Evolutionary conservation across 2,888 invertebrate genomes (phyloP).

Genomic region (Apomyelois bistriatella): DNA sequence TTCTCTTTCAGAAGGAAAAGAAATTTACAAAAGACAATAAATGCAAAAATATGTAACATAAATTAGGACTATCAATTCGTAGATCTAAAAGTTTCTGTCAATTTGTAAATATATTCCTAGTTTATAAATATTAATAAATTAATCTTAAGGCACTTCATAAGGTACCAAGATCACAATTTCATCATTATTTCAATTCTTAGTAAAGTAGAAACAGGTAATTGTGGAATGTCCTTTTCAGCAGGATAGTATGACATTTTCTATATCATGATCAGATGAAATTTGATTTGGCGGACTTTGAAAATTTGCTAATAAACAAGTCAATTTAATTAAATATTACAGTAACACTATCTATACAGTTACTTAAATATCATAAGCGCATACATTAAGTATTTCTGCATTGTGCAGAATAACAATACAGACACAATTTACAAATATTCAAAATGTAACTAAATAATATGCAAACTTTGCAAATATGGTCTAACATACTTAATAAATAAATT

Average conservation of each 20-base stretch:
- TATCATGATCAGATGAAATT: background rate
- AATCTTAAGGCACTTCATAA: constrained; percentile 76
- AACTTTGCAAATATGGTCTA: constrained; percentile 54
- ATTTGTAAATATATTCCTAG: constrained; percentile 70
- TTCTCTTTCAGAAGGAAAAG: background rate
- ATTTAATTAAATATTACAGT: constrained; percentile 35
- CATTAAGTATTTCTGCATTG: constrained; percentile 79
- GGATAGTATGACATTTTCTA: constrained; percentile 20
- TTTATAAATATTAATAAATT: constrained; percentile 77
- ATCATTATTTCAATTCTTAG: constrained; percentile 52
- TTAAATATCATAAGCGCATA: constrained; percentile 77
- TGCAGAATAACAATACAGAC: constrained; percentile 80
- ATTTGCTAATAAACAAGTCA: constrained; percentile 52
- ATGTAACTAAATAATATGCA: constrained; percentile 62
- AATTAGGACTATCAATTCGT: constrained; percentile 23
- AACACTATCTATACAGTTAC: constrained; percentile 58
- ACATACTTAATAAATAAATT: constrained; percentile 74
- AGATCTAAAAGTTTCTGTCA: constrained; percentile 62
- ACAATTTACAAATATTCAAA: constrained; percentile 76
- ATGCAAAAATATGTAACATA: constrained; percentile 44
- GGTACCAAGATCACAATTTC: constrained; percentile 76
- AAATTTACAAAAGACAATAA: constrained; percentile 33
- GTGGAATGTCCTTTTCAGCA: constrained; percentile 69
- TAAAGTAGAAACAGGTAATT: constrained; percentile 51
- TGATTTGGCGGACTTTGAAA: constrained; percentile 30